Evolutionary conservation across 2,888 invertebrate genomes (phyloP).

Genomic region (Papilio protenor): DNA sequence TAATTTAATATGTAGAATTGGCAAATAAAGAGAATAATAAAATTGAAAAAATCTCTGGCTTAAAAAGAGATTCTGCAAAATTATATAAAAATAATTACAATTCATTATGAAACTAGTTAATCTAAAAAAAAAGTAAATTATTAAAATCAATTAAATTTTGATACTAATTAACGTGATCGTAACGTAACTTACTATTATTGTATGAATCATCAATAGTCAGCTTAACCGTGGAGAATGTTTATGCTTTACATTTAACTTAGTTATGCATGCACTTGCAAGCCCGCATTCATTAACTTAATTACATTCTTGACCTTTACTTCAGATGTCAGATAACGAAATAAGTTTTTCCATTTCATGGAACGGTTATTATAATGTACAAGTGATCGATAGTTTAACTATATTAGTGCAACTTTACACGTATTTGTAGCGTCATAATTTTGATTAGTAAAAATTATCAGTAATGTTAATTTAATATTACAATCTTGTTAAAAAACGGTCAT

Average conservation of each 20-base stretch:
- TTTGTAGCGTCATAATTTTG: background rate
- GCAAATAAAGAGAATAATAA: background rate
- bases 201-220: background rate
- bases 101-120: too few species aligned
- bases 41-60: too few species aligned
- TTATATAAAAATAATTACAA: background rate
- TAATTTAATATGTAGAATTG: background rate
- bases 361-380: background rate
- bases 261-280: constrained; percentile 5
- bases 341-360: constrained; percentile 3
- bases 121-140: background rate
- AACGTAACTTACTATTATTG: background rate
- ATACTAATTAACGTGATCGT: background rate
- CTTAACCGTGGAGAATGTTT: background rate
- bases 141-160: background rate
- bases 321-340: constrained; percentile 19
- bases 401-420: background rate
- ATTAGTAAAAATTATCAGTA: background rate
- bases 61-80: background rate
- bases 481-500: background rate
- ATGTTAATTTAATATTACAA: background rate
- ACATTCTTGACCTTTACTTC: constrained; percentile 5
- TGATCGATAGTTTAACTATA: background rate
- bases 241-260: background rate
- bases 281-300: constrained; percentile 14